phyloP scores from a whole-genome alignment of 2,113 vertebrate genomes.

The Lanius ludovicianus region DNA sequence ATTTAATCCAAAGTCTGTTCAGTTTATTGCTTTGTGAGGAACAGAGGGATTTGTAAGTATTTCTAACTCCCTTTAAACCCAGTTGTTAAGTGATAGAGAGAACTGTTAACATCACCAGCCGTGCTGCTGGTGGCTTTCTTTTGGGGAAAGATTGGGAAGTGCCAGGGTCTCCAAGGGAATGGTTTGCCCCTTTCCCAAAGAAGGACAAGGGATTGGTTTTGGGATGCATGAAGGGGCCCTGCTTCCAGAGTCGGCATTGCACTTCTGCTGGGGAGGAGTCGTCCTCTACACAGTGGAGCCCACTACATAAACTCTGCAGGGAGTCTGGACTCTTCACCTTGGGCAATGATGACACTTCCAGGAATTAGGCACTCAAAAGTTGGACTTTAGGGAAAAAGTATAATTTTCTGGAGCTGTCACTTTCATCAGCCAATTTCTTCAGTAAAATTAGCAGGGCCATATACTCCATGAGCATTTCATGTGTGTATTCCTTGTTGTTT shows the following conservation, averaged over 20 bases:
- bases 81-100: background rate
- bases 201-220: background rate
- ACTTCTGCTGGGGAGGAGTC: background rate
- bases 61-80: background rate
- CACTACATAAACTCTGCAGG: background rate
- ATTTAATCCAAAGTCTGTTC: background rate
- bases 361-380: background rate
- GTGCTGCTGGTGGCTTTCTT: background rate
- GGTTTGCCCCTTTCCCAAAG: background rate
- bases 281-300: fast-evolving
- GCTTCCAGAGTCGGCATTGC: background rate
- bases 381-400: background rate
- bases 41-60: background rate
- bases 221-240: background rate
- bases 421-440: background rate
- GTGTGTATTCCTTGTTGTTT: background rate
- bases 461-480: background rate
- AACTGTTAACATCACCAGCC: background rate
- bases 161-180: background rate
- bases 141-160: background rate
- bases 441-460: background rate
- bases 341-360: fast-evolving
- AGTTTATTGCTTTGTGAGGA: background rate
- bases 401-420: background rate
- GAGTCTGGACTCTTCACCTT: background rate